phyloP scores from a whole-genome alignment of 1,140 invertebrate genomes.

The Leptonema lineaticorne region DNA sequence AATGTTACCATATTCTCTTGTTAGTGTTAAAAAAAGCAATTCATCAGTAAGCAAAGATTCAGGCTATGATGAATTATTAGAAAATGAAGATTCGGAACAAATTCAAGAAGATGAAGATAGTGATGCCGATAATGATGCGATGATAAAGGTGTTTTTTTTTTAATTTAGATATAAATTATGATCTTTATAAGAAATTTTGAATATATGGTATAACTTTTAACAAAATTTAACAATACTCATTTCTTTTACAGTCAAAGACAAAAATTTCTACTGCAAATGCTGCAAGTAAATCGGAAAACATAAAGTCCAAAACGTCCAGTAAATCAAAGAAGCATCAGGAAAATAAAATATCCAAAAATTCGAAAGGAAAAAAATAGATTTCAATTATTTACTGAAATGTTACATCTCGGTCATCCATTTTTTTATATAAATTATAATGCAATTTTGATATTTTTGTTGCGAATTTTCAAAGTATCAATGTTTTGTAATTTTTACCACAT shows the following conservation, averaged over 20 bases:
- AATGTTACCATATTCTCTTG: constrained; percentile 69
- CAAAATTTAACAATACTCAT: too few relatives aligned
- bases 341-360: too few relatives aligned
- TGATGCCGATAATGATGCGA: constrained; percentile 68
- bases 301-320: not conserved
- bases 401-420: too few relatives aligned
- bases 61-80: constrained; percentile 54
- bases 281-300: not conserved
- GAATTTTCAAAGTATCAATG: too few relatives aligned
- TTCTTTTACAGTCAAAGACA: not conserved
- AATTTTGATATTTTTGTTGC: too few relatives aligned
- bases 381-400: too few relatives aligned
- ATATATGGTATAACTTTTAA: too few relatives aligned
- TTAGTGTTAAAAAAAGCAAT: constrained; percentile 61
- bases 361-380: too few relatives aligned
- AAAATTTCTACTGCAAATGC: not conserved
- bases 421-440: too few relatives aligned
- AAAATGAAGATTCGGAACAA: constrained; percentile 58
- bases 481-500: too few relatives aligned
- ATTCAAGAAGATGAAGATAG: constrained; percentile 59
- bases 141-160: constrained; percentile 69
- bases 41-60: constrained; percentile 46
- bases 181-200: too few relatives aligned
- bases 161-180: too few relatives aligned
- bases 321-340: not conserved